A percentile compares a stretch with the other conserved stretches of the same genome.
Conservation (phyloP, 2,113 vertebrate genomes). For the Petrocephalus microphthalmus region DNA sequence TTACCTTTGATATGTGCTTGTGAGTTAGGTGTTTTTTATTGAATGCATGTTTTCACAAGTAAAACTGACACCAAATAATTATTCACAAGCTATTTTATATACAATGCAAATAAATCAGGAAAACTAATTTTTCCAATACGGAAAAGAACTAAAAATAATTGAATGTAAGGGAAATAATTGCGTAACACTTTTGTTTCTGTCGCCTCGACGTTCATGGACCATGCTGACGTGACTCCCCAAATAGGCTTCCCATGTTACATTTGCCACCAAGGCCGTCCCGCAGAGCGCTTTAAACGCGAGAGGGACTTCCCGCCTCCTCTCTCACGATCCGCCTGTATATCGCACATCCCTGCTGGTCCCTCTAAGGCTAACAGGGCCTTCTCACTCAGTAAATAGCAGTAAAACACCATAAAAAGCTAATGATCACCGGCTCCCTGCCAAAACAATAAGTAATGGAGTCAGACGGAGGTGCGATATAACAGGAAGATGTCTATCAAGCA, state of each 20-base stretch:
- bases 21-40: too few species aligned
- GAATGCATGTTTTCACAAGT: not conserved
- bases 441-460: not conserved
- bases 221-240: not conserved
- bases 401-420: not conserved
- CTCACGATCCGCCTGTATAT: not conserved
- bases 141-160: not conserved
- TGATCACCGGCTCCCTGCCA: not conserved
- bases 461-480: not conserved
- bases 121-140: not conserved
- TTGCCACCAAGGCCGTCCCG: not conserved
- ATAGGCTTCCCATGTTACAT: not conserved
- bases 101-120: not conserved
- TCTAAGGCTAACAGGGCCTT: not conserved
- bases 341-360: not conserved
- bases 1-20: not conserved
- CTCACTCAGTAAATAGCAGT: not conserved
- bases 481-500: not conserved
- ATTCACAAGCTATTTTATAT: not conserved
- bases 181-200: not conserved
- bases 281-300: not conserved
- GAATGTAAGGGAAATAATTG: not conserved
- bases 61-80: not conserved
- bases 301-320: not conserved
- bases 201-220: not conserved